phyloP scores from a whole-genome alignment of 2,888 invertebrate genomes.

The Cheilosia impressa region DNA sequence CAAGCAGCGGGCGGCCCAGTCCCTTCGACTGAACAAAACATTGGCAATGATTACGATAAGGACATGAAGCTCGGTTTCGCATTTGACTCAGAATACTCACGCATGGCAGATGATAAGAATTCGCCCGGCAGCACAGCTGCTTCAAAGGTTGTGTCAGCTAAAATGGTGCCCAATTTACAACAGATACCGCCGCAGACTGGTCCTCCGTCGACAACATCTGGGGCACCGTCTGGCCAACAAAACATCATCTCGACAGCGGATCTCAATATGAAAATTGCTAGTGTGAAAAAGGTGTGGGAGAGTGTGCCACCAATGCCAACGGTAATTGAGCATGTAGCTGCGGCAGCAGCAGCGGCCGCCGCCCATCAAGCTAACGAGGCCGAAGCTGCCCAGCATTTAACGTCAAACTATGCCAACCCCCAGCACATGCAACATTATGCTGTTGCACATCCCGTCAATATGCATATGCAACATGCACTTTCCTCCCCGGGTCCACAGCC shows the following conservation, averaged over 20 bases:
- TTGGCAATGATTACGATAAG: slow-evolving; percentile 89
- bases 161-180: slow-evolving; percentile 82
- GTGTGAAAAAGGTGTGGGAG: slow-evolving; percentile 94
- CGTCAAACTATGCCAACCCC: slow-evolving; percentile 77
- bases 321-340: slow-evolving; percentile 85
- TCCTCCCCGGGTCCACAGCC: slow-evolving; percentile 81
- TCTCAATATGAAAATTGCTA: slow-evolving; percentile 96
- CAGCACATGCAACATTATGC: slow-evolving; percentile 81
- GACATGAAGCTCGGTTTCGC: slow-evolving; percentile 96
- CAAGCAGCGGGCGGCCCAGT: slow-evolving; percentile 56
- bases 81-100: slow-evolving; percentile 91
- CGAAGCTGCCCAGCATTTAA: slow-evolving; percentile 75
- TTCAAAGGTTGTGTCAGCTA: slow-evolving; percentile 71
- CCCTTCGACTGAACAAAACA: slow-evolving; percentile 78
- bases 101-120: slow-evolving; percentile 85
- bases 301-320: slow-evolving; percentile 87
- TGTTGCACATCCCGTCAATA: slow-evolving; percentile 78
- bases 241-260: slow-evolving; percentile 94
- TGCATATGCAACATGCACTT: slow-evolving; percentile 83
- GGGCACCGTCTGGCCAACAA: slow-evolving; percentile 84
- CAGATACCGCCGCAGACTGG: slow-evolving; percentile 53
- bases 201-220: slow-evolving; percentile 36
- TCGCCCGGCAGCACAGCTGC: slow-evolving; percentile 79
- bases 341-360: slow-evolving; percentile 73
- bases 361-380: slow-evolving; percentile 56